Percentiles rank a stretch among this genome's conserved stretches.
Evolutionary conservation across 2,113 vertebrate species (phyloP).

Genomic region (Sinocyclocheilus grahami): DNA sequence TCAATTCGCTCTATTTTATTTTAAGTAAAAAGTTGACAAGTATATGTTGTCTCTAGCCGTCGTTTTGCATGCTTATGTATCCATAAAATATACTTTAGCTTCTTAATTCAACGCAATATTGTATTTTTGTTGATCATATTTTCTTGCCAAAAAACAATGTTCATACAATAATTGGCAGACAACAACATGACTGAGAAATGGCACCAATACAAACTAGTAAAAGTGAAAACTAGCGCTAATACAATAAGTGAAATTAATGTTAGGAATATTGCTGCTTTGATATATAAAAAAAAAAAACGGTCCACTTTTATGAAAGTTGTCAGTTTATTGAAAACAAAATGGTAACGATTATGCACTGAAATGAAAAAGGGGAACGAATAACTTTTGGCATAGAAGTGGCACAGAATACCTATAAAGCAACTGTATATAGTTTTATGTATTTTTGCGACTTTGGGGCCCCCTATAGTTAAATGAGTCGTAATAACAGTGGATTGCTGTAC

Average conservation of each 20-base stretch:
- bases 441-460: not conserved
- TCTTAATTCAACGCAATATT: not conserved
- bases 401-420: not conserved
- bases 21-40: not conserved
- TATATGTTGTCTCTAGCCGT: not conserved
- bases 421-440: not conserved
- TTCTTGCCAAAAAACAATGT: not conserved
- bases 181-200: not conserved
- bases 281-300: not conserved
- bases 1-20: not conserved
- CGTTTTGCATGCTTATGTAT: not conserved
- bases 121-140: no score
- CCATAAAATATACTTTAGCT: not conserved
- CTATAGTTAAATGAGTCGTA: not conserved
- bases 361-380: not conserved
- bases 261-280: not conserved
- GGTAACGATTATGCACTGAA: not conserved
- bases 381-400: not conserved
- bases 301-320: constrained; percentile 18
- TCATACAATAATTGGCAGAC: not conserved
- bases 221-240: not conserved
- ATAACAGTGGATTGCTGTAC: no score
- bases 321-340: constrained; percentile 36
- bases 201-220: not conserved
- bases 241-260: not conserved